A percentile compares a stretch with the other conserved stretches of the same genome.
Conservation (phyloP, 2,113 vertebrate genomes). For the Saimiri boliviensis region DNA sequence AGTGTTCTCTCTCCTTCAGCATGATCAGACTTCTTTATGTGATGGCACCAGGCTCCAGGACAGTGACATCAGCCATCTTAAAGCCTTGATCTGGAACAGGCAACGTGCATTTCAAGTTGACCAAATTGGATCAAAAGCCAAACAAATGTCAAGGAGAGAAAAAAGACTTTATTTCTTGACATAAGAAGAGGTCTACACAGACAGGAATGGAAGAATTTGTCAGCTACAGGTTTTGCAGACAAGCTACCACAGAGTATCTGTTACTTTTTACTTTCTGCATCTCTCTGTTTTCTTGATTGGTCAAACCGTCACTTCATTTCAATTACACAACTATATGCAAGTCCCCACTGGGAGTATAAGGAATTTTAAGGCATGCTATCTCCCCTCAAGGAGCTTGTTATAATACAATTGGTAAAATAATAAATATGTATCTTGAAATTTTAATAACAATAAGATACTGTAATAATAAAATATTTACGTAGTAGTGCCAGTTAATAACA, state of each 20-base stretch:
- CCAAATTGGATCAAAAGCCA: neutral
- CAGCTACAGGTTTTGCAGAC: neutral
- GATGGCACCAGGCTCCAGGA: neutral
- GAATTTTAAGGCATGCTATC: slow-evolving; percentile 23
- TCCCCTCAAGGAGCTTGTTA: slow-evolving; percentile 43
- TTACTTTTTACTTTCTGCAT: neutral
- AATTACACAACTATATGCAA: neutral
- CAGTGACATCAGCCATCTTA: neutral
- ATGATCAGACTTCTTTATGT: neutral
- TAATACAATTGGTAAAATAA: slow-evolving; percentile 52
- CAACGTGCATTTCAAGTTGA: neutral
- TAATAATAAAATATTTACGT: slow-evolving; percentile 57
- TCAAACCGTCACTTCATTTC: neutral
- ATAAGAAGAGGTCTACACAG: neutral
- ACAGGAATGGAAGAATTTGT: neutral
- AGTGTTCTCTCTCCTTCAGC: neutral
- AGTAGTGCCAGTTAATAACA: slow-evolving; percentile 23
- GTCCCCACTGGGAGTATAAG: neutral
- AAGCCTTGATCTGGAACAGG: neutral
- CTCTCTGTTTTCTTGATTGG: neutral
- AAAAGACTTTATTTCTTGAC: neutral
- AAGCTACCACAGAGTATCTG: neutral
- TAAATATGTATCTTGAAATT: slow-evolving; percentile 29
- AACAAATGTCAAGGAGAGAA: neutral
- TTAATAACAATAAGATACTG: slow-evolving; percentile 38